Evolutionary conservation across 1,140 invertebrate genomes (phyloP).

Genomic region (Hycleus phaleratus): DNA sequence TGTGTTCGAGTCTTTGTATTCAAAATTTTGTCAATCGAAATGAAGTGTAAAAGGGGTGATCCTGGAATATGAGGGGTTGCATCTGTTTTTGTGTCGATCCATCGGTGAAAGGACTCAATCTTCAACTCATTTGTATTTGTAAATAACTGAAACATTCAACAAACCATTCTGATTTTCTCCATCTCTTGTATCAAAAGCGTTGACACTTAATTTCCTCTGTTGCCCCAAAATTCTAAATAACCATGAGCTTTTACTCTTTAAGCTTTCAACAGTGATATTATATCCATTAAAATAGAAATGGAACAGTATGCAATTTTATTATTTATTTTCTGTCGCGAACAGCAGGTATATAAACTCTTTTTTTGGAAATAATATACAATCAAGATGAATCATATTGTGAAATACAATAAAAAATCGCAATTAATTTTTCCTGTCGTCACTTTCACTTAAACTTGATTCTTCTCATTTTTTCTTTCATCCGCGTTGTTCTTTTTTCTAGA

Average conservation of each 20-base stretch:
- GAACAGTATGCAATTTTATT: neutral
- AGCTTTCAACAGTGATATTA: slow-evolving; percentile 12
- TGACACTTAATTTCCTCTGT: slow-evolving; percentile 24
- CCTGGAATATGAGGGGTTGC: neutral
- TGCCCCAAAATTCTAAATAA: slow-evolving; percentile 14
- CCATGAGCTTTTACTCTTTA: slow-evolving; percentile 18
- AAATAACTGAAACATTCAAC: slow-evolving; percentile 17
- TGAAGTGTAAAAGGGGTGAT: no score
- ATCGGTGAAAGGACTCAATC: slow-evolving; percentile 9
- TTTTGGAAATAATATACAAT: no score
- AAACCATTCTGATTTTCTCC: slow-evolving; percentile 2
- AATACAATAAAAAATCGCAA: no score
- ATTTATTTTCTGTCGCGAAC: no score
- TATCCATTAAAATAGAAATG: slow-evolving; percentile 5
- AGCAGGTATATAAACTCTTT: no score
- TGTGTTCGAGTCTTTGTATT: no score
- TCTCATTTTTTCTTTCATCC: no score
- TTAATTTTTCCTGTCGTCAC: no score
- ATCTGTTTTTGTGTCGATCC: neutral
- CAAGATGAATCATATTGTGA: no score
- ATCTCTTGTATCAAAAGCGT: slow-evolving; percentile 20
- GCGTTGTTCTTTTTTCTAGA: no score
- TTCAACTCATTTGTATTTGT: slow-evolving; percentile 16
- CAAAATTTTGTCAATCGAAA: no score
- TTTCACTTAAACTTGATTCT: no score